These are phyloP conservation scores for Rhagium mordax DNA, from an alignment of 2,888 invertebrate species.

Conservation along the genomic window DNA sequence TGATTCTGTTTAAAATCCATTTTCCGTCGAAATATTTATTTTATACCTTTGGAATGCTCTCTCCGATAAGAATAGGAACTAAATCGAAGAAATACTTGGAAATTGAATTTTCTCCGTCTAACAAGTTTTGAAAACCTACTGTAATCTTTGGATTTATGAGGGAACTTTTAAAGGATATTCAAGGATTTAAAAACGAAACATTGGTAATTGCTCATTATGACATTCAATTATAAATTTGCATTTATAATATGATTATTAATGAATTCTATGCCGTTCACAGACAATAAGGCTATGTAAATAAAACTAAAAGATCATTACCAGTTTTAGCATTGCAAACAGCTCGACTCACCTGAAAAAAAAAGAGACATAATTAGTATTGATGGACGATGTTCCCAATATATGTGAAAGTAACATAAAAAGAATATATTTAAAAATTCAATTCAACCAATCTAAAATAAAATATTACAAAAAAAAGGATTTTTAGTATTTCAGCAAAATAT, in stretches of 20 bases:
- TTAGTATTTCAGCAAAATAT: no score
- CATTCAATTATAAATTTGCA: not conserved
- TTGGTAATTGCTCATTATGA: not conserved
- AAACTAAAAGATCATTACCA: no score
- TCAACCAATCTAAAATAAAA: no score
- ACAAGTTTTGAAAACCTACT: constrained; percentile 19
- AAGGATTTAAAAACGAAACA: not conserved
- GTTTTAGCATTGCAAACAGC: not conserved
- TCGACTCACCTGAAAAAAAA: not conserved
- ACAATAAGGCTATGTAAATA: no score
- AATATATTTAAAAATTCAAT: no score
- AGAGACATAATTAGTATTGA: not conserved
- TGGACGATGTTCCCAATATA: not conserved
- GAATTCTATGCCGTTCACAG: no score
- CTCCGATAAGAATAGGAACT: constrained; percentile 20
- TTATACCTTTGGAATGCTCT: constrained; percentile 28
- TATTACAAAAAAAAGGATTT: no score
- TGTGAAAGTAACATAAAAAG: no score
- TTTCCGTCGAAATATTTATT: constrained; percentile 29
- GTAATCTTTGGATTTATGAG: constrained; percentile 1
- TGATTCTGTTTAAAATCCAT: constrained; percentile 14
- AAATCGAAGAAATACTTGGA: constrained; percentile 24
- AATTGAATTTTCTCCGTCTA: constrained; percentile 27
- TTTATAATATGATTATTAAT: not conserved
- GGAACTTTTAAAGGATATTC: not conserved